A percentile compares a stretch with the other conserved stretches of the same genome.
Conservation (phyloP, 2,113 vertebrate genomes). For the Procavia capensis region DNA sequence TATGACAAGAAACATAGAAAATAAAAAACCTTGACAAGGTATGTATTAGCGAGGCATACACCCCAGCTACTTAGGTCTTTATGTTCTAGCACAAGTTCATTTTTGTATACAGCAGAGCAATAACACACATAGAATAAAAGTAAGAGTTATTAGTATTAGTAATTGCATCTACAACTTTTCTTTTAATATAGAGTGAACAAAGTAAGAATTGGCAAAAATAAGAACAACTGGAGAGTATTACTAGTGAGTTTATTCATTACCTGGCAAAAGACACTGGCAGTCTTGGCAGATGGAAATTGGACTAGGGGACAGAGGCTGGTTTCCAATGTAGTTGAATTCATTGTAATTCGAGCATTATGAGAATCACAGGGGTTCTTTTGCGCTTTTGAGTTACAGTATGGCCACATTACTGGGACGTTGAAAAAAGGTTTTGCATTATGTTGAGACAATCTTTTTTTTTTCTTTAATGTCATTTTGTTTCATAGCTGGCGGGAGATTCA, state of each 20-base stretch:
- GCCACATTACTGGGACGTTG: not conserved
- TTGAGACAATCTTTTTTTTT: not conserved
- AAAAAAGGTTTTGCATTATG: not conserved
- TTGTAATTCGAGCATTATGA: not conserved
- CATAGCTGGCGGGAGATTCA: not conserved
- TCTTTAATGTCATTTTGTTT: not conserved
- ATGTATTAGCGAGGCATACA: conserved; percentile 40
- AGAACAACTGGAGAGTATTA: not conserved
- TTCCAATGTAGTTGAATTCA: not conserved
- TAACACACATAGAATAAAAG: not conserved
- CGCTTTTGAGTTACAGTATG: not conserved
- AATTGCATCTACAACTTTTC: not conserved
- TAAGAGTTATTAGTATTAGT: not conserved
- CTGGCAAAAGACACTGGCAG: not conserved
- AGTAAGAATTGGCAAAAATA: not conserved
- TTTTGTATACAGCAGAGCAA: not conserved
- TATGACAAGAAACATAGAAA: not conserved
- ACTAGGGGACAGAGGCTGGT: not conserved
- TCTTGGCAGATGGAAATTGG: not conserved
- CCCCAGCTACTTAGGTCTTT: not conserved
- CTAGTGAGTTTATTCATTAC: not conserved
- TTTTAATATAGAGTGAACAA: not conserved
- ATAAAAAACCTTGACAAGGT: not conserved
- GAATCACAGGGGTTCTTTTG: not conserved
- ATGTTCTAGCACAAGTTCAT: not conserved